Base-by-base conservation (phyloP, 2,797 vertebrate species). In the Protonibea diacanthus region DNA sequence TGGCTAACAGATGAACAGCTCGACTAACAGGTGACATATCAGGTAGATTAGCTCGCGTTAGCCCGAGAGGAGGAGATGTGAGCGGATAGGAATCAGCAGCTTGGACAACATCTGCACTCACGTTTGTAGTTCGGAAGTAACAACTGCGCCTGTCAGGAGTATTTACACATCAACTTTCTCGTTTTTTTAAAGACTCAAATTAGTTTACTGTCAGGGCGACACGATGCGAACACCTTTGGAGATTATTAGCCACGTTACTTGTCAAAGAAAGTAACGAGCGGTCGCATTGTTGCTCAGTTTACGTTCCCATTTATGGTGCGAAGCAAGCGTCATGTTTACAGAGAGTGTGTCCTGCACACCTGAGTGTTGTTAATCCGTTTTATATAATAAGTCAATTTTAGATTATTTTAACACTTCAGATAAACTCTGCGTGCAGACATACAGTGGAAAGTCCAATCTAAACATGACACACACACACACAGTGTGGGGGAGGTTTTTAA, bases 61-160 rank as follows among this genome's bases (percentile, higher is more conserved):
- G 81, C 70, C 18, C 12, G 47, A 58, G 73, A 76, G 62, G 51
- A 71, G 20, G 80, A 76, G 62, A 51, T 8, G 74, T 78, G 82
- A 65, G 65, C n/a, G 74, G 63, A 70, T 11, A 29, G 63, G 48
- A 68, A 56, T 23, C 70, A 58, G 12, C 74, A 81, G 76, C n/a
- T 64, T 62, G 45, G 38, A 27, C 51, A 81, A 89, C 87, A 83
- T 88, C 89, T 89, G 85, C 62, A 81, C 57, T 64, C 75, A 53
- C 60, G 68, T 74, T 73, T 81, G 78, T 74, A 85, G 71, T 78
- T 90, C 83, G 84, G 89, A 86, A 87, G 84, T 86, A 27, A 52
- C 67, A 77, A 81, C 83, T 83, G 67, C 84, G 74, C 85, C 8
- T 78, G 82, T 78, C 78, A 66, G 45, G 23, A 11, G 13, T n/a